phyloP scores from a whole-genome alignment of 2,888 invertebrate genomes.

The Marasmarcha lunaedactyla region DNA sequence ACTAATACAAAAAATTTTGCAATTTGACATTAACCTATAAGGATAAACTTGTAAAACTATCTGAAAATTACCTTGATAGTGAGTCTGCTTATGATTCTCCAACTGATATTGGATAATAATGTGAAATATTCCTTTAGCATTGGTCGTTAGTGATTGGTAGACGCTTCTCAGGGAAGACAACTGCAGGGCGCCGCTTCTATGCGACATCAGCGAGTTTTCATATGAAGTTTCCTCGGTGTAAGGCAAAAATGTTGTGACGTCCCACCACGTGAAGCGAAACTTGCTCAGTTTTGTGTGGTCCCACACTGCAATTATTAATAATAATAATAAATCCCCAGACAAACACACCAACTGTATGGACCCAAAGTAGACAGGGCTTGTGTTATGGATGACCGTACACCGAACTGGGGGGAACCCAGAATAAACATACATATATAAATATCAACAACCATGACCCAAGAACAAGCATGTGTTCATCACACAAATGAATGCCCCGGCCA shows the following conservation, averaged over 20 bases:
- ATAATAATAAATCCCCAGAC: no score
- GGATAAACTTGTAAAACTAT: no score
- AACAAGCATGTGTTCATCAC: no score
- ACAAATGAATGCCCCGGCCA: no score
- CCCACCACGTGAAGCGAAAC: constrained; percentile 93
- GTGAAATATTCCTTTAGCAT: constrained; percentile 87
- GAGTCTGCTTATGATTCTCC: constrained; percentile 76
- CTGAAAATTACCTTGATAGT: constrained; percentile 86
- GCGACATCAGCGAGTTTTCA: constrained; percentile 86
- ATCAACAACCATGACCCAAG: no score
- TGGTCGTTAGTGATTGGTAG: constrained; percentile 88
- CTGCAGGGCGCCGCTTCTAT: constrained; percentile 81
- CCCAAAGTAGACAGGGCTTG: no score
- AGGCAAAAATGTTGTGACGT: constrained; percentile 85
- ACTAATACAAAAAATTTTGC: no score
- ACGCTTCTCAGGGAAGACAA: constrained; percentile 90
- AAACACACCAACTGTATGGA: no score
- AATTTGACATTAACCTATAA: no score
- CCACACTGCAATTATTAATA: constrained; percentile 83
- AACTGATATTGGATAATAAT: constrained; percentile 86
- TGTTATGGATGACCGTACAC: no score
- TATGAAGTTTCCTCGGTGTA: constrained; percentile 88
- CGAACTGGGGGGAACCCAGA: no score
- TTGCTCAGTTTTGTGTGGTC: constrained; percentile 86
- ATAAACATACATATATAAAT: no score